phyloP scores from a whole-genome alignment of 37 sponge, comb jelly and placozoan genomes.

The Oscarella lobularis region DNA sequence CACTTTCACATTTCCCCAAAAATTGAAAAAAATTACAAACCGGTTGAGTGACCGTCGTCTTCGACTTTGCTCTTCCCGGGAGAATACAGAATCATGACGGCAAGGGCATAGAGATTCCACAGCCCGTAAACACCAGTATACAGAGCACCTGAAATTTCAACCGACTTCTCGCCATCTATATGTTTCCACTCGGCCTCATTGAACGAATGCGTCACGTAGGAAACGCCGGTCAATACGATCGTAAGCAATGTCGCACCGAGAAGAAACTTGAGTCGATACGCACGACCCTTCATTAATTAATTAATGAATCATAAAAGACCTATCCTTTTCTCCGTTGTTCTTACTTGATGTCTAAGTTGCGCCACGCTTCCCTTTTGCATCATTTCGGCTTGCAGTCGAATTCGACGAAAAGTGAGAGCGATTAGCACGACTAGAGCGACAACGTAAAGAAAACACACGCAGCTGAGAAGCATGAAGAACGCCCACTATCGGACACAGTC shows the following conservation, averaged over 20 bases:
- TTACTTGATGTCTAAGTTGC: no score
- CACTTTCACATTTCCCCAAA: no score
- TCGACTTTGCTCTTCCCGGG: not conserved
- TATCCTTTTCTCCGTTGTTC: no score
- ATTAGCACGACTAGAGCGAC: not conserved
- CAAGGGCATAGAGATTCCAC: not conserved
- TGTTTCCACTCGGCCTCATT: no score
- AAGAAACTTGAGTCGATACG: not conserved
- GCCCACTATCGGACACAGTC: not conserved
- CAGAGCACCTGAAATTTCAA: not conserved
- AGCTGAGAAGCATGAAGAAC: not conserved
- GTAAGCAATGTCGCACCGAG: not conserved
- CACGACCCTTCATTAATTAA: not conserved
- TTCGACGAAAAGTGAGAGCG: not conserved
- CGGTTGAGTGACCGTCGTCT: no score
- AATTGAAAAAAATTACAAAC: no score
- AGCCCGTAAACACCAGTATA: not conserved
- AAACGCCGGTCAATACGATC: not conserved
- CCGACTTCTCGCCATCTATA: no score
- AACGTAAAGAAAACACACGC: not conserved
- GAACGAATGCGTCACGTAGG: not conserved
- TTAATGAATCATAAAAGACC: no score
- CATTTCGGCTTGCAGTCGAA: not conserved
- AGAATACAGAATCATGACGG: not conserved
- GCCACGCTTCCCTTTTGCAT: no score